These are phyloP conservation scores for Mormyrus proboscirostris DNA, from an alignment of 2,797 vertebrate genomes.

Conservation along the genomic window DNA sequence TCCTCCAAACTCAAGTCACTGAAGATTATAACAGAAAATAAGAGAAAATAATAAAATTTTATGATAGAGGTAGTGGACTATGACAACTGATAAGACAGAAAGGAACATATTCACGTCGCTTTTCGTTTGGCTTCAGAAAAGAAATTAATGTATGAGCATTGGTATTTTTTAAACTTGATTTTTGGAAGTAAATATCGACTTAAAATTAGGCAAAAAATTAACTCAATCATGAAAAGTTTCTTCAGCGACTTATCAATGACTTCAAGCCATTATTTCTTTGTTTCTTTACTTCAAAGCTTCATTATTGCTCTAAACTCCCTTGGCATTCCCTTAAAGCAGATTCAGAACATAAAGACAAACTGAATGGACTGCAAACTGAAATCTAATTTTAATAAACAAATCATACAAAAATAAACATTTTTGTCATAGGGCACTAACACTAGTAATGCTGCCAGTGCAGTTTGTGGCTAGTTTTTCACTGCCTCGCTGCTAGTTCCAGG, in stretches of 20 bases:
- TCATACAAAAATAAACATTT: background rate
- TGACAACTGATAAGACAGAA: background rate
- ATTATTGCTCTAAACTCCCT: background rate
- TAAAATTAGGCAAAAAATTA: background rate
- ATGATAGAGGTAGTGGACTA: background rate
- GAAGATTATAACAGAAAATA: too few relatives aligned
- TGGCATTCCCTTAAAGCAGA: background rate
- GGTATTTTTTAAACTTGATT: background rate
- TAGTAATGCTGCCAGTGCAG: background rate
- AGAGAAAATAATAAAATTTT: background rate
- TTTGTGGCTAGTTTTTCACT: background rate
- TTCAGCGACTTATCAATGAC: background rate
- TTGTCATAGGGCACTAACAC: background rate
- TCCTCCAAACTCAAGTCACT: background rate
- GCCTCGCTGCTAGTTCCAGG: background rate
- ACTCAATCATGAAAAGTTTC: background rate
- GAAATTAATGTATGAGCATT: background rate
- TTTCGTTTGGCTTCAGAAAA: background rate
- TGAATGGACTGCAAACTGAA: background rate
- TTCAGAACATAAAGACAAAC: background rate
- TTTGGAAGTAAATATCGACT: background rate
- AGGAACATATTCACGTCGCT: background rate
- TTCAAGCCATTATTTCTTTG: background rate
- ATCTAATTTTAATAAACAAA: background rate
- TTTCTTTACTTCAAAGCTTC: background rate